These are phyloP conservation scores for Didymodactylos carnosus DNA, from an alignment of 2,888 invertebrate species.

Conservation along the genomic window DNA sequence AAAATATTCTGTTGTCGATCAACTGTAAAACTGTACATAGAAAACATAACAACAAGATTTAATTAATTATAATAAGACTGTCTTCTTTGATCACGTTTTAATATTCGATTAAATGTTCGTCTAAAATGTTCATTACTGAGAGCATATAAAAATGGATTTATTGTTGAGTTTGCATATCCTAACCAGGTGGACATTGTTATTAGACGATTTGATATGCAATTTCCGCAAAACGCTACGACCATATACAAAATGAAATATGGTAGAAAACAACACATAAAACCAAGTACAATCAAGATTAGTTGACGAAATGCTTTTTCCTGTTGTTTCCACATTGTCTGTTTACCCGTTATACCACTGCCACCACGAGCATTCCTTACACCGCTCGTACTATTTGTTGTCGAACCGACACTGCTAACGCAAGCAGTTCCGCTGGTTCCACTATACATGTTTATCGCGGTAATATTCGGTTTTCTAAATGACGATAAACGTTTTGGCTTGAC, in stretches of 20 bases:
- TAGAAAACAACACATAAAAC: conserved; percentile 42
- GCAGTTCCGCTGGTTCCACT: too few species aligned
- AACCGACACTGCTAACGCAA: too few species aligned
- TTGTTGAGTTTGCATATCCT: conserved; percentile 39
- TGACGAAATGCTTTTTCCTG: conserved; percentile 39
- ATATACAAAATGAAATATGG: conserved; percentile 43
- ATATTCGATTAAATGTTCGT: conserved; percentile 28
- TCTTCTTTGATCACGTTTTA: not conserved
- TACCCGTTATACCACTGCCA: not conserved
- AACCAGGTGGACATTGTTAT: conserved; percentile 38
- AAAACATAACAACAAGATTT: not conserved
- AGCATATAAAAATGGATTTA: conserved; percentile 39
- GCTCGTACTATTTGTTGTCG: too few species aligned
- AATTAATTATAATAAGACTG: not conserved
- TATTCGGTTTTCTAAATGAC: too few species aligned
- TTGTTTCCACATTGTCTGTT: conserved; percentile 5
- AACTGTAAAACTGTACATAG: too few species aligned
- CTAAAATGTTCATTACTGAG: conserved; percentile 38
- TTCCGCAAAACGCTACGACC: conserved; percentile 39
- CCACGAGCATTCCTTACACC: not conserved
- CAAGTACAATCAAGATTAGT: conserved; percentile 42
- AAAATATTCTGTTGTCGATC: too few species aligned
- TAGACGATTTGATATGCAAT: conserved; percentile 34
- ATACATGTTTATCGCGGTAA: too few species aligned
- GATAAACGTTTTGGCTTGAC: too few species aligned